Evolutionary conservation across 2,888 invertebrate genomes (phyloP).

Genomic region (Ectemnius continuus): DNA sequence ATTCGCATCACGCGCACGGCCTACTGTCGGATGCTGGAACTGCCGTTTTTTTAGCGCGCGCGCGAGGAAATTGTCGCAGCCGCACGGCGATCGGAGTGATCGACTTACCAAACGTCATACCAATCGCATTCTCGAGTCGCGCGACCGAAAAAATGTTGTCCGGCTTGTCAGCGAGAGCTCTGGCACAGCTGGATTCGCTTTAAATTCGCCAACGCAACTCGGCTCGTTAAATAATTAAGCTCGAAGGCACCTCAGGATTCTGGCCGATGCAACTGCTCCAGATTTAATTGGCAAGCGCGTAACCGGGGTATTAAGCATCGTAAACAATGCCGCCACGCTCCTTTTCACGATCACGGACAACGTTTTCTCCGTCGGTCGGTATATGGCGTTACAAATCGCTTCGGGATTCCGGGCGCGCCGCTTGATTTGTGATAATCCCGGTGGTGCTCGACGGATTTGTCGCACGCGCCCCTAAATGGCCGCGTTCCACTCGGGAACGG

Average conservation of each 20-base stretch:
- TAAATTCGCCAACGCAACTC: neutral
- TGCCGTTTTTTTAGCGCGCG: slow-evolving; percentile 48
- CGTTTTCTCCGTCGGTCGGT: slow-evolving; percentile 57
- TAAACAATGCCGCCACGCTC: slow-evolving; percentile 25
- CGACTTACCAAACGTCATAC: slow-evolving; percentile 62
- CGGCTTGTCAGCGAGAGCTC: slow-evolving; percentile 22
- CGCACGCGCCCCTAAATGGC: slow-evolving; percentile 74
- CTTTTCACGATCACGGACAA: slow-evolving; percentile 62
- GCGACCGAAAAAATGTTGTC: slow-evolving; percentile 33
- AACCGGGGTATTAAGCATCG: too few species aligned
- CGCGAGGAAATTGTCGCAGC: slow-evolving; percentile 63
- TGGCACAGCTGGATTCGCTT: neutral
- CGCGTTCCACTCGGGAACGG: slow-evolving; percentile 38
- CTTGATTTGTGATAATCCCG: slow-evolving; percentile 73
- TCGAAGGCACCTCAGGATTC: slow-evolving; percentile 28
- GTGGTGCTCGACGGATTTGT: slow-evolving; percentile 70
- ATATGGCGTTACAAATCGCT: slow-evolving; percentile 74
- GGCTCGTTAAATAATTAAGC: slow-evolving; percentile 19
- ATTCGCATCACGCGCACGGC: slow-evolving; percentile 67
- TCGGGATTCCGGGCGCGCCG: slow-evolving; percentile 74
- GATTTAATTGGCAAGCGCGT: neutral
- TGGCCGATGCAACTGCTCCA: slow-evolving; percentile 10
- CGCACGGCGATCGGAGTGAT: slow-evolving; percentile 50
- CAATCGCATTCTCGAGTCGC: slow-evolving; percentile 62
- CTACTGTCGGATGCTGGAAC: slow-evolving; percentile 56